Evolutionary conservation across 2,113 vertebrate genomes (phyloP).

Genomic region (Cichladusa arquata): DNA sequence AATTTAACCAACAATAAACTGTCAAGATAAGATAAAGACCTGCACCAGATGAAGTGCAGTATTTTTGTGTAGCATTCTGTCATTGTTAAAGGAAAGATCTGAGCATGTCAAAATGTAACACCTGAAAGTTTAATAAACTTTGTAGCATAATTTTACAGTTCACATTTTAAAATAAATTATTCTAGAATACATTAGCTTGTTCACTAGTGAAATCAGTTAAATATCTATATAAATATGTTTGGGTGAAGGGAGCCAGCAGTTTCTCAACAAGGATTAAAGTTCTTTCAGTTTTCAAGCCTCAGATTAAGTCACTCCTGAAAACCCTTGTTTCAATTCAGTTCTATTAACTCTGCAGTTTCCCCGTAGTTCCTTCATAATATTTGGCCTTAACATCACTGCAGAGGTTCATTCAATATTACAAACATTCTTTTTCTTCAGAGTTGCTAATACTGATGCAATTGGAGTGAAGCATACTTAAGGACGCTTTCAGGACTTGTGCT

Average conservation of each 20-base stretch:
- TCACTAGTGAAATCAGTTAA: slow-evolving; percentile 55
- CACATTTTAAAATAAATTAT: slow-evolving; percentile 66
- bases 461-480: background rate
- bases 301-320: slow-evolving; percentile 43
- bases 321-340: slow-evolving; percentile 10
- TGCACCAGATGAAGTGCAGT: slow-evolving; percentile 66
- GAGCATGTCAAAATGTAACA: slow-evolving; percentile 78
- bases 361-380: slow-evolving; percentile 23
- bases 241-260: slow-evolving; percentile 44
- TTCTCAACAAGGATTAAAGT: slow-evolving; percentile 58
- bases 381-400: slow-evolving; percentile 30
- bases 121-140: slow-evolving; percentile 82
- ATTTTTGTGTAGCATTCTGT: slow-evolving; percentile 79
- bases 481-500: background rate
- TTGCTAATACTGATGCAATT: background rate
- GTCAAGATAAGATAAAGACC: slow-evolving; percentile 82
- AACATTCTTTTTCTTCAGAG: background rate
- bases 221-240: slow-evolving; percentile 39
- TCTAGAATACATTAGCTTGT: slow-evolving; percentile 58
- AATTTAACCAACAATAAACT: slow-evolving; percentile 83
- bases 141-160: slow-evolving; percentile 76
- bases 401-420: slow-evolving; percentile 20
- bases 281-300: slow-evolving; percentile 61
- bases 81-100: slow-evolving; percentile 78
- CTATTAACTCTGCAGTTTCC: slow-evolving; percentile 37